Evolutionary conservation across 1,140 invertebrate species (phyloP).

Genomic region (Glossosoma conforme): DNA sequence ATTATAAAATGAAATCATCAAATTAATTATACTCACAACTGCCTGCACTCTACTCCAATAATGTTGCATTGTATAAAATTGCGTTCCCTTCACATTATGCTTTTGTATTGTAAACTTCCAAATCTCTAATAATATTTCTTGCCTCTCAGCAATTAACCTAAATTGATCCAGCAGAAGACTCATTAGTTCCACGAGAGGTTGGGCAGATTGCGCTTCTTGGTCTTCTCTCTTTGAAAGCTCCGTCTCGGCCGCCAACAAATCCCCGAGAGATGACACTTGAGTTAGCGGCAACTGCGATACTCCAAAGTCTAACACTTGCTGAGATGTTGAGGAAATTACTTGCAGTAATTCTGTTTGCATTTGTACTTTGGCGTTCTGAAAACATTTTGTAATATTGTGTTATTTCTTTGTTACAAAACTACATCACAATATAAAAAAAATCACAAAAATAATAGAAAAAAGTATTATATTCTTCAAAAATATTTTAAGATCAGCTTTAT

Average conservation of each 20-base stretch:
- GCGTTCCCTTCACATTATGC: slow-evolving; percentile 50
- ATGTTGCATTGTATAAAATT: slow-evolving; percentile 72
- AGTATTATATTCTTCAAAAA: too few species aligned
- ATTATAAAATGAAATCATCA: slow-evolving; percentile 4
- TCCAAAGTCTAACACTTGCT: slow-evolving; percentile 61
- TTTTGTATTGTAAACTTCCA: slow-evolving; percentile 55
- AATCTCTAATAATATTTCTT: slow-evolving; percentile 58
- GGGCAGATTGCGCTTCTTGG: slow-evolving; percentile 31
- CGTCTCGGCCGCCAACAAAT: slow-evolving; percentile 20
- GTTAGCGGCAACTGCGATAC: slow-evolving; percentile 34
- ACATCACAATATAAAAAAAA: too few species aligned
- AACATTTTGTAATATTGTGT: too few species aligned
- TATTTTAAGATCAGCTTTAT: too few species aligned
- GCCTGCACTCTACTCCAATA: slow-evolving; percentile 87
- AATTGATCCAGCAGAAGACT: slow-evolving; percentile 71
- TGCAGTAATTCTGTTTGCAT: slow-evolving; percentile 75
- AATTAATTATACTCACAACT: slow-evolving; percentile 57
- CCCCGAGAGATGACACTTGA: slow-evolving; percentile 5
- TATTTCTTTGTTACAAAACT: too few species aligned
- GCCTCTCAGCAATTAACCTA: slow-evolving; percentile 63
- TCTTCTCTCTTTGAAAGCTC: slow-evolving; percentile 31
- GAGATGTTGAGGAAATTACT: slow-evolving; percentile 71
- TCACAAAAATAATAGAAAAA: too few species aligned
- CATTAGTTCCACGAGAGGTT: slow-evolving; percentile 53
- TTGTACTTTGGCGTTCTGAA: slow-evolving; percentile 70